Evolutionary conservation across 1,140 invertebrate species (phyloP), one percentile per base, ranked within the genome.

Genomic region (Portunus trituberculatus): DNA sequence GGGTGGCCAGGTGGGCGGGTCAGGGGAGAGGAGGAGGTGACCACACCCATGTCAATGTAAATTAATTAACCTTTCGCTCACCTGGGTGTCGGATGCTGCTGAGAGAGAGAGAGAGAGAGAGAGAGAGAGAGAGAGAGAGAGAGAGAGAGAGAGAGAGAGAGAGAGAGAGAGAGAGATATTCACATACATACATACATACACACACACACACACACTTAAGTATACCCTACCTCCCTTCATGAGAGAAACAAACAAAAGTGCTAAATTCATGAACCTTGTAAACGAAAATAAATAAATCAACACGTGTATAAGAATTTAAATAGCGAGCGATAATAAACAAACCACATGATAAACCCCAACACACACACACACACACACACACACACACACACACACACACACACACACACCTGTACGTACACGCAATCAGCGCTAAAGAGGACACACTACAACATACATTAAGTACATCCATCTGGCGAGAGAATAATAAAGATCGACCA

Each of bases 311-410:
- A 20, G 28, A 20, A 82, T 28, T 82, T 25, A 25, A 82, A 82
- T 82, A 25, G 28, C 28, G 76, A 25, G 20, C 28, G 76, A 82
- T 28, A 25, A 82, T 82, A 25, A 82, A 82, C 28, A 82, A 82
- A 25, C 76, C 28, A 82, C 28, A 20, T 25, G 20, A 82, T 28
- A 82, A 20, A 82, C 1, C 4, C 76, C 1, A 20, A 82, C 76
- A 82, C 76, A 82, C 76, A 82, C 76, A 82, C 76, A 82, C 76
- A 82, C 76, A 82, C 76, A 82, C 76, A 82, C 76, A 82, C 76
- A 82, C 76, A 82, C 76, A 82, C 76, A 82, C 76, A 82, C 76
- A 82, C 76, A 82, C 76, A 82, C 76, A 82, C 76, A 82, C 76
- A 82, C 76, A 82, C 76, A 82, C 76, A 28, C 28, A 82, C 76